These are phyloP conservation scores for Oceanites oceanicus DNA, from an alignment of 2,113 vertebrate genomes.

Conservation along the genomic window DNA sequence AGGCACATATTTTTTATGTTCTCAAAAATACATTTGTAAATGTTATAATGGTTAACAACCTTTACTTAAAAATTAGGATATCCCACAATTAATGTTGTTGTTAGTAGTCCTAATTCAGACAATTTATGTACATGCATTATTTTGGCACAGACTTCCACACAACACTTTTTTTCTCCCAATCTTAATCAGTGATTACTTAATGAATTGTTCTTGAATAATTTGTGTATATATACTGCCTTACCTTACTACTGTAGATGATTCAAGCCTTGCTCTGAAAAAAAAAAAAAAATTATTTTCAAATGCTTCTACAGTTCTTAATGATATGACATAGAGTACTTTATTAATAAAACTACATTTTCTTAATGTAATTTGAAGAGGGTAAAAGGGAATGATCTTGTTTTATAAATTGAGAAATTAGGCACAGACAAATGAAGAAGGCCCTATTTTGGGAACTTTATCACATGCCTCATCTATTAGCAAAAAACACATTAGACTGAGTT, in stretches of 20 bases:
- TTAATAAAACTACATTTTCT: not conserved
- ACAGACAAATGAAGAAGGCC: not conserved
- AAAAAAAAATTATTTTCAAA: not conserved
- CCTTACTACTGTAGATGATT: not conserved
- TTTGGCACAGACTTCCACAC: not conserved
- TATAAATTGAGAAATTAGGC: not conserved
- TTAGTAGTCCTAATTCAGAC: not conserved
- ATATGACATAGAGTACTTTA: not conserved
- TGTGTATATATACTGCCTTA: not conserved
- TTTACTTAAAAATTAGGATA: not conserved
- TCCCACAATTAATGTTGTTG: not conserved
- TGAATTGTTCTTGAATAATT: not conserved
- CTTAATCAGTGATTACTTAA: not conserved
- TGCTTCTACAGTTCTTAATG: not conserved
- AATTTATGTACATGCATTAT: not conserved
- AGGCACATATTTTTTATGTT: not conserved
- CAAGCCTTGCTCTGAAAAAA: not conserved
- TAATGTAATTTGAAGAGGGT: not conserved
- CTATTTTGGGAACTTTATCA: not conserved
- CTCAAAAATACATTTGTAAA: not conserved
- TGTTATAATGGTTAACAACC: not conserved
- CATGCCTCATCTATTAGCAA: not conserved
- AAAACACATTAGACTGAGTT: not conserved
- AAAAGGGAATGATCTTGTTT: not conserved
- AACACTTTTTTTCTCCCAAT: not conserved